Base-by-base conservation (phyloP, 2,113 vertebrate species). In the Sakesphorus luctuosus region DNA sequence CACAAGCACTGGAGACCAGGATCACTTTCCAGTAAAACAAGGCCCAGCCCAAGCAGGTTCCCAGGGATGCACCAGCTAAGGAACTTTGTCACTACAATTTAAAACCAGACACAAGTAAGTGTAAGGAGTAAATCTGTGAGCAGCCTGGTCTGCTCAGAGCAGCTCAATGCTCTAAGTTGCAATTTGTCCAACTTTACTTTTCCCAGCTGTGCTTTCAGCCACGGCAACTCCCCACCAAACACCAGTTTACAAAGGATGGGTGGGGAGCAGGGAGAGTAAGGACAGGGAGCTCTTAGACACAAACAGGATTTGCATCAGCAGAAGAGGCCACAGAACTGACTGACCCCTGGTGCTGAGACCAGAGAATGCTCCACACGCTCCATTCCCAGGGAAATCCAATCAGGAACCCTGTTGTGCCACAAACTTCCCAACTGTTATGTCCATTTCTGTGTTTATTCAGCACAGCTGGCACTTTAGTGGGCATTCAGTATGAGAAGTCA, bases 391-490 rank as follows among this genome's bases (percentile, higher is more conserved):
- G 23, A 87, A 80, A 82, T 72, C 9, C 11, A 26, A n/a, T 2
- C 0, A 4, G n/a, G 46, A 89, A 62, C 13, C 11, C 29, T 6
- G 7, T 10, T 13, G 53, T 0, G 17, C 11, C 14, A n/a, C 15
- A 50, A 52, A 50, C 20, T 55, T 31, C 43, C 77, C 46, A 55
- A 33, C 52, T 9, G 24, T 36, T 24, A 12, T 1, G 3, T 35
- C n/a, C 23, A 55, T 53, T 53, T 73, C 65, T 36, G 4, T 4
- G 11, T 72, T 79, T 47, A 44, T 40, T 79, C 33, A 79, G 31
- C 4, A 6, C 4, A 63, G 7, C 28, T 59, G 36, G 53, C 36
- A 82, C 12, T 68, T 75, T 55, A n/a, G 20, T 52, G 44, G 36
- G 18, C 19, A 40, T n/a, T 67, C 43, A 35, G 47, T 10, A 40